phyloP scores from a whole-genome alignment of 2,888 invertebrate genomes.

The Heliconius erato region DNA sequence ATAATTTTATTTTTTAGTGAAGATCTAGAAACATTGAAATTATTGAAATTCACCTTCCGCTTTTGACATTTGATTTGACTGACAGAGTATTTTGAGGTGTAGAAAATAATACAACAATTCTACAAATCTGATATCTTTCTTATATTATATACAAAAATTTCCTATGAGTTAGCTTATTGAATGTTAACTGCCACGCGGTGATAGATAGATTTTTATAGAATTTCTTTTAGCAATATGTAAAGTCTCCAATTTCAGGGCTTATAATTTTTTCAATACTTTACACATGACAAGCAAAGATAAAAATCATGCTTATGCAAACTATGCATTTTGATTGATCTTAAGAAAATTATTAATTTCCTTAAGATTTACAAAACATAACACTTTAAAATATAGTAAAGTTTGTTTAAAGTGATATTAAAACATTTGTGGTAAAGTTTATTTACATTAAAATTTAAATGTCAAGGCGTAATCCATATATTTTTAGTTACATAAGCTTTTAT shows the following conservation, averaged over 20 bases:
- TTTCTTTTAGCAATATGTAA: neutral
- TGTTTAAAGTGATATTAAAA: neutral
- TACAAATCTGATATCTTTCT: neutral
- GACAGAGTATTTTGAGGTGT: neutral
- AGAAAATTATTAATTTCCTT: neutral
- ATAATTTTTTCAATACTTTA: neutral
- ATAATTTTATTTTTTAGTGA: too few species aligned
- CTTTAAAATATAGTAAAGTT: too few species aligned
- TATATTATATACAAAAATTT: neutral
- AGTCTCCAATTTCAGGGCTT: neutral
- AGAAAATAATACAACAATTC: neutral
- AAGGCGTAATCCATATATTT: neutral
- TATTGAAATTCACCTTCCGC: neutral
- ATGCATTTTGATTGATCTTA: neutral
- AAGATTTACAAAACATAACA: neutral
- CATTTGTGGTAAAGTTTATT: neutral
- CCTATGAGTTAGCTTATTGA: neutral
- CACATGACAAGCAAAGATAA: neutral
- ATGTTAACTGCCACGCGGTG: neutral
- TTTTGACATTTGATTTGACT: neutral
- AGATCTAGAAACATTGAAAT: too few species aligned
- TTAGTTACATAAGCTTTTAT: neutral
- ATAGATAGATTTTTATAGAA: neutral
- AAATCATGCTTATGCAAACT: neutral
- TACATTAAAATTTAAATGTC: neutral